A percentile compares a stretch with the other conserved stretches of the same genome.
Conservation (phyloP, 2,797 vertebrate species). For the Brotula barbata region DNA sequence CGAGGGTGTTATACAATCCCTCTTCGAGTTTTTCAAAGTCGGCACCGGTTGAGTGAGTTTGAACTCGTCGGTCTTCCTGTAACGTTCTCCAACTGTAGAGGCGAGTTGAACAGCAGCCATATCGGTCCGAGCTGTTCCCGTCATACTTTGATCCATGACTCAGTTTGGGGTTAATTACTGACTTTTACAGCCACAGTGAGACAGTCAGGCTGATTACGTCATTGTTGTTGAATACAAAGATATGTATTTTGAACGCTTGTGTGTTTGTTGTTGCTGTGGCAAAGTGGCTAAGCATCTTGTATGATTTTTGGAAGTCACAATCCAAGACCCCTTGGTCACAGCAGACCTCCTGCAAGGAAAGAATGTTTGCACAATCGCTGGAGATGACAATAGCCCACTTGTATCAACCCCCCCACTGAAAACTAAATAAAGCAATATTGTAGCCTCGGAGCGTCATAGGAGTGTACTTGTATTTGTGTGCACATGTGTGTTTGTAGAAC, state of each 20-base stretch:
- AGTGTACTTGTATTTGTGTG: conserved; percentile 1
- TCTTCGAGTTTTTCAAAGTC: neutral
- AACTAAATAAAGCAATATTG: conserved; percentile 9
- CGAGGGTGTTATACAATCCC: neutral
- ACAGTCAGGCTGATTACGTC: conserved; percentile 27
- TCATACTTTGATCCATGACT: conserved; percentile 20
- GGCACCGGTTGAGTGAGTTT: neutral
- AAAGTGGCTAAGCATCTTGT: conserved; percentile 19
- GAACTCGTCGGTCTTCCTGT: neutral
- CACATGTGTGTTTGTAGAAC: too few relatives aligned
- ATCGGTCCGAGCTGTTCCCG: conserved; percentile 24
- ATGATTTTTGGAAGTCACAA: conserved; percentile 13
- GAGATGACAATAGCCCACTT: conserved; percentile 4
- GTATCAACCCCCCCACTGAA: neutral
- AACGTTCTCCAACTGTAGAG: neutral
- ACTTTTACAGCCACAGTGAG: conserved; percentile 31
- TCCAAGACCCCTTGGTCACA: neutral
- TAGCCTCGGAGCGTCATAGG: conserved; percentile 9
- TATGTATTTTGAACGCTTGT: conserved; percentile 21
- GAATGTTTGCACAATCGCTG: conserved; percentile 16
- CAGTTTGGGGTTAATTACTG: conserved; percentile 38
- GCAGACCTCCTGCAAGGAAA: neutral
- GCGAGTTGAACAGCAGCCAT: conserved; percentile 8
- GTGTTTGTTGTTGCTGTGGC: conserved; percentile 36
- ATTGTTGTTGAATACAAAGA: conserved; percentile 28